Conservation (phyloP, 2,113 vertebrate genomes). For the Mobula birostris region DNA sequence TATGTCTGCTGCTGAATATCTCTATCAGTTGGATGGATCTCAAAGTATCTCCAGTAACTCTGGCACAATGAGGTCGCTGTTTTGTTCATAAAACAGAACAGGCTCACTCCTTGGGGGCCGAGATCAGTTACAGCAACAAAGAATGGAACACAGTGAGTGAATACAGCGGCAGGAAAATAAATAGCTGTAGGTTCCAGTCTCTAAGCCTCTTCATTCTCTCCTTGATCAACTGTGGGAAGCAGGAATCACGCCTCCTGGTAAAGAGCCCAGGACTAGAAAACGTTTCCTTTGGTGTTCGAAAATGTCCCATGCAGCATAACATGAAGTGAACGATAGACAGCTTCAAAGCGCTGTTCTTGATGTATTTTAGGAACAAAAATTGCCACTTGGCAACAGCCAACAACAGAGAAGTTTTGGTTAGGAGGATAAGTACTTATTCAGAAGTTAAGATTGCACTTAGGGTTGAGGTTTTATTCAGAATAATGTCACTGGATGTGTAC, state of each 20-base stretch:
- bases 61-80: neutral
- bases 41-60: neutral
- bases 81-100: neutral
- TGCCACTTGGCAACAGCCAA: no score
- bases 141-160: neutral
- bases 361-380: no score
- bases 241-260: neutral
- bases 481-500: no score
- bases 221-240: neutral
- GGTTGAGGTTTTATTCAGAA: no score
- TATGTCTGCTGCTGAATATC: neutral
- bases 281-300: neutral
- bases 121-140: constrained; percentile 25
- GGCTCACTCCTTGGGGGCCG: neutral
- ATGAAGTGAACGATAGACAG: neutral
- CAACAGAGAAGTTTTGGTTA: no score
- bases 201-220: neutral
- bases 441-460: no score
- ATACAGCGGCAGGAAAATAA: neutral
- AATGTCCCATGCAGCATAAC: neutral
- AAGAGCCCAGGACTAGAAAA: neutral
- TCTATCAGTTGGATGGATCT: neutral
- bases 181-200: neutral
- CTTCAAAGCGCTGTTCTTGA: no score
- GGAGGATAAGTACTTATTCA: no score